phyloP scores from a whole-genome alignment of 2,888 invertebrate species.

The Exocentrus adspersus region DNA sequence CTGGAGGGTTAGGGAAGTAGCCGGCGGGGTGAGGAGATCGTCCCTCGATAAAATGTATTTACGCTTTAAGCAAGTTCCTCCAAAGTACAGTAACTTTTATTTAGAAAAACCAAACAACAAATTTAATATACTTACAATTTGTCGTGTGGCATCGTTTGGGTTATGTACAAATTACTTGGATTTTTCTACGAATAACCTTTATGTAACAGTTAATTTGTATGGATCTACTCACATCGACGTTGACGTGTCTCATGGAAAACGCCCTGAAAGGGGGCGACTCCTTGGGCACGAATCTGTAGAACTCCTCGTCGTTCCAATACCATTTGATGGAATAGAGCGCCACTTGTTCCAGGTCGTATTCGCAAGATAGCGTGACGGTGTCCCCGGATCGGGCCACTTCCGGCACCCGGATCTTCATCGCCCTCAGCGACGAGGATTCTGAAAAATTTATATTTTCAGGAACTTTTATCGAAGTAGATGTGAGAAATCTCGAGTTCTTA shows the following conservation, averaged over 20 bases:
- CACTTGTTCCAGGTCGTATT: slow-evolving; percentile 67
- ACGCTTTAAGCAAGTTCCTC: slow-evolving; percentile 4
- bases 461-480: not conserved
- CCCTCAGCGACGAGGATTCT: slow-evolving; percentile 55
- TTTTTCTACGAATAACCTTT: too few relatives aligned
- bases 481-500: not conserved
- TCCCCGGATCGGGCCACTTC: slow-evolving; percentile 64
- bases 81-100: too few relatives aligned
- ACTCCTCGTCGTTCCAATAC: slow-evolving; percentile 67
- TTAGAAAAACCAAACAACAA: too few relatives aligned
- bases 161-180: too few relatives aligned
- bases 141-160: too few relatives aligned
- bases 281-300: slow-evolving; percentile 68
- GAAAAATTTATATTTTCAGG: slow-evolving; percentile 40
- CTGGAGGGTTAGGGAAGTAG: not conserved
- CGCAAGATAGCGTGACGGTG: slow-evolving; percentile 64
- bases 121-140: too few relatives aligned
- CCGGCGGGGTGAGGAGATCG: slow-evolving; percentile 2
- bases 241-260: slow-evolving; percentile 63
- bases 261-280: slow-evolving; percentile 66
- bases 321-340: slow-evolving; percentile 67
- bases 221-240: slow-evolving; percentile 68
- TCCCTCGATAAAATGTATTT: slow-evolving; percentile 7
- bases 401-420: slow-evolving; percentile 61
- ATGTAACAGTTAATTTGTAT: too few relatives aligned